phyloP scores from a whole-genome alignment of 2,113 vertebrate genomes.

The Peucedramus taeniatus region DNA sequence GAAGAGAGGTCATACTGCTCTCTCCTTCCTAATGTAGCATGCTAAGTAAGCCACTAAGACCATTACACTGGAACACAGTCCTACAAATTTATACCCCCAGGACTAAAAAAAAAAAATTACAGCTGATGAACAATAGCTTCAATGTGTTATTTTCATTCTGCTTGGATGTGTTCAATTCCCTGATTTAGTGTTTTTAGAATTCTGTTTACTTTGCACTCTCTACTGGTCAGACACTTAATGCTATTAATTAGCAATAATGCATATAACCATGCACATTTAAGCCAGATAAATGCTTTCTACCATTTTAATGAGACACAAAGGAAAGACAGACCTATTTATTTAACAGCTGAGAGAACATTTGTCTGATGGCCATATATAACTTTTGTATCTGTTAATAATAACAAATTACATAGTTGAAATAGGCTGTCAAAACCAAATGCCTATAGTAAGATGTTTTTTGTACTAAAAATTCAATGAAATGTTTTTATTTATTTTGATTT shows the following conservation, averaged over 20 bases:
- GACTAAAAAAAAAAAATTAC: background rate
- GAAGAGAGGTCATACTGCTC: background rate
- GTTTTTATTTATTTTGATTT: constrained; percentile 27
- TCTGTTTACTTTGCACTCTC: constrained; percentile 28
- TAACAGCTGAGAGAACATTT: background rate
- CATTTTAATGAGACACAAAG: constrained; percentile 48
- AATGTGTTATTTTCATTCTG: background rate
- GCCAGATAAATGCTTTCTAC: constrained; percentile 19
- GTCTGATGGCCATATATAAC: background rate
- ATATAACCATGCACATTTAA: background rate
- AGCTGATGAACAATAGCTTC: background rate
- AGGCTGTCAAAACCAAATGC: background rate
- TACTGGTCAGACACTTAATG: constrained; percentile 31
- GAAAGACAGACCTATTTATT: background rate
- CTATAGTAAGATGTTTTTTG: background rate
- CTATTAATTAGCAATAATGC: constrained; percentile 58
- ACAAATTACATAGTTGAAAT: background rate
- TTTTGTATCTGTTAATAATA: background rate
- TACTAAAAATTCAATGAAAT: background rate
- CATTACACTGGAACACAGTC: background rate
- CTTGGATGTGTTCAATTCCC: background rate
- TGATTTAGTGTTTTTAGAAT: constrained; percentile 32
- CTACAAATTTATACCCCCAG: background rate
- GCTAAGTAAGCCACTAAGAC: background rate
- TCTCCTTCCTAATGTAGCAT: background rate